Conservation (phyloP, 2,888 invertebrate species). For the Nasonia oneida region DNA sequence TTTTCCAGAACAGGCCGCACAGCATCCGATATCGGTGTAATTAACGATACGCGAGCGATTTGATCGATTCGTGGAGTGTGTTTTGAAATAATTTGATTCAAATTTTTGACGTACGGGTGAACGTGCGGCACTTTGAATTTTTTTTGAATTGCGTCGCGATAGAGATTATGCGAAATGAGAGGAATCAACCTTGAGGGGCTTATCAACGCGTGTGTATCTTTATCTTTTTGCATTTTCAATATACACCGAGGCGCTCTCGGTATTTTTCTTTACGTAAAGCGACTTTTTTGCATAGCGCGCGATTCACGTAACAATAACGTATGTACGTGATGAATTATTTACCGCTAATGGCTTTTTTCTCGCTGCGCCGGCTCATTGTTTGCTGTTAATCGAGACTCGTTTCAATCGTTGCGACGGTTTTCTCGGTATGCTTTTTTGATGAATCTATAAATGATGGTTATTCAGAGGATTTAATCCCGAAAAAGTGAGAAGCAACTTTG, state of each 20-base stretch:
- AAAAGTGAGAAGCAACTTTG: too few species aligned
- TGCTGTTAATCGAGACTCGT: neutral
- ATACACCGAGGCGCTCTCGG: slow-evolving; percentile 2
- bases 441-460: too few species aligned
- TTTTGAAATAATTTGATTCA: neutral
- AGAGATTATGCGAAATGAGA: neutral
- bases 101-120: neutral
- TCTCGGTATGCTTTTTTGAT: neutral
- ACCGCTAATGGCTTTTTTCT: slow-evolving; percentile 23
- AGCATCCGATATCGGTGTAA: neutral
- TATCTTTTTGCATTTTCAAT: slow-evolving; percentile 20
- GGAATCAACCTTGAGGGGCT: slow-evolving; percentile 42
- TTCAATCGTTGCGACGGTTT: neutral
- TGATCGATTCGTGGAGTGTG: neutral
- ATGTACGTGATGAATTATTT: slow-evolving; percentile 25
- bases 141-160: slow-evolving; percentile 11
- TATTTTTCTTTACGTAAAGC: slow-evolving; percentile 36
- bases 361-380: slow-evolving; percentile 14
- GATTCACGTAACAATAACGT: neutral
- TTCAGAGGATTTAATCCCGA: too few species aligned
- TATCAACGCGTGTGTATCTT: slow-evolving; percentile 8
- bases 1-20: slow-evolving; percentile 2
- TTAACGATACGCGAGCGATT: neutral
- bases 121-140: neutral
- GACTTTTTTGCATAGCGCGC: slow-evolving; percentile 1